Evolutionary conservation across 2,797 vertebrate genomes (phyloP), one percentile per base, ranked within the genome.

Genomic region (Pogoniulus pusillus): DNA sequence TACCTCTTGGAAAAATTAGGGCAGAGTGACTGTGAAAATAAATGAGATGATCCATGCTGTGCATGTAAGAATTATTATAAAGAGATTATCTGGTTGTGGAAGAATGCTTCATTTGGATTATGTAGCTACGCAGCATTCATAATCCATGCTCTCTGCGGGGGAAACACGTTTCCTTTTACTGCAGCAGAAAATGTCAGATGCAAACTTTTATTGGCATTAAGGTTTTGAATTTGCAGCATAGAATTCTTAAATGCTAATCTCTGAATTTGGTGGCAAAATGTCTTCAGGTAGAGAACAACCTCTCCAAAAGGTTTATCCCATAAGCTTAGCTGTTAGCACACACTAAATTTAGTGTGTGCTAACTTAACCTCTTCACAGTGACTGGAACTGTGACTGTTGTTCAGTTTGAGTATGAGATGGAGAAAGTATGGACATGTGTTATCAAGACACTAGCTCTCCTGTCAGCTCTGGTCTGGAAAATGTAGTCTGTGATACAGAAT

Each of bases 1-100:
- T 83, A 84, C 16, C 18, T 54, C n/a, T 91, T 86, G 16, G 22
- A 86, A 89, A 93, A 94, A 73, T 70, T 55, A 70, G 71, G 71
- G 37, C 76, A 71, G 54, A 72, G 37, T 47, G n/a, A 43, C 78
- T 89, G 81, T 89, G 85, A 63, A 91, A 85, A 68, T 86, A 91
- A 69, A 78, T 30, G 74, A 87, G 84, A 80, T 77, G 60, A 91
- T 85, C 72, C 75, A 59, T 86, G 84, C 78, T 91, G 69, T 87
- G 71, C 68, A 18, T 73, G 45, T 88, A 71, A 90, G 84, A 85
- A 89, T 92, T 83, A 45, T 57, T 93, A 41, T 85, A 93, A 95
- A 74, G 62, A 47, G 69, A 89, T 96, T 91, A 85, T 90, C 45
- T 85, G 62, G 69, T 68, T 86, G 59, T 77, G 34, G 59, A 58